phyloP scores from a whole-genome alignment of 2,888 invertebrate species.

The Phragmatobia fuliginosa region DNA sequence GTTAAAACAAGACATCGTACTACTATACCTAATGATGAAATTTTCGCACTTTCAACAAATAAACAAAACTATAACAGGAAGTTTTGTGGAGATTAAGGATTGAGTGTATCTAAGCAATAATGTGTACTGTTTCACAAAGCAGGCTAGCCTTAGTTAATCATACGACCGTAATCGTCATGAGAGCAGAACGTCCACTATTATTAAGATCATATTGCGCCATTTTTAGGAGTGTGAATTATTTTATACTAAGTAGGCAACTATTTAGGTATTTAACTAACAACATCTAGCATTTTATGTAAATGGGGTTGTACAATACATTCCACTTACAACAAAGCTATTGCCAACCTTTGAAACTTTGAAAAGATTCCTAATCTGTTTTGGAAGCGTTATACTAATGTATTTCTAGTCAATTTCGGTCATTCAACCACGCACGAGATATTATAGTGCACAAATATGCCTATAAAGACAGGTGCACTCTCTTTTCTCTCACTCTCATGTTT shows the following conservation, averaged over 20 bases:
- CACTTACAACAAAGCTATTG: neutral
- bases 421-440: too few relatives aligned
- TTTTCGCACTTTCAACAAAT: neutral
- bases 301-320: neutral
- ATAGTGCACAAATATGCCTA: too few relatives aligned
- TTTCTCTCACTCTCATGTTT: too few relatives aligned
- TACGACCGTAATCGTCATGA: slow-evolving; percentile 2
- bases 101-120: neutral
- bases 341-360: neutral
- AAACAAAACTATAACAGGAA: neutral
- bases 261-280: neutral
- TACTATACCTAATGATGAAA: neutral
- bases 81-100: neutral
- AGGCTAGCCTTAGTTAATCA: slow-evolving; percentile 1
- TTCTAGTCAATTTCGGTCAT: too few relatives aligned
- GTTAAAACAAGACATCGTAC: neutral
- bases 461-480: too few relatives aligned
- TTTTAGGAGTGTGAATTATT: neutral
- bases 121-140: slow-evolving; percentile 3
- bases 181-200: slow-evolving; percentile 3
- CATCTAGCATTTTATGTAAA: neutral
- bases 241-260: neutral
- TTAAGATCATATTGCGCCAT: slow-evolving; percentile 4
- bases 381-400: too few relatives aligned
- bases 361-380: neutral